Evolutionary conservation across 2,797 vertebrate genomes (phyloP), one percentile per base, ranked within the genome.

Genomic region (Peromyscus eremicus): DNA sequence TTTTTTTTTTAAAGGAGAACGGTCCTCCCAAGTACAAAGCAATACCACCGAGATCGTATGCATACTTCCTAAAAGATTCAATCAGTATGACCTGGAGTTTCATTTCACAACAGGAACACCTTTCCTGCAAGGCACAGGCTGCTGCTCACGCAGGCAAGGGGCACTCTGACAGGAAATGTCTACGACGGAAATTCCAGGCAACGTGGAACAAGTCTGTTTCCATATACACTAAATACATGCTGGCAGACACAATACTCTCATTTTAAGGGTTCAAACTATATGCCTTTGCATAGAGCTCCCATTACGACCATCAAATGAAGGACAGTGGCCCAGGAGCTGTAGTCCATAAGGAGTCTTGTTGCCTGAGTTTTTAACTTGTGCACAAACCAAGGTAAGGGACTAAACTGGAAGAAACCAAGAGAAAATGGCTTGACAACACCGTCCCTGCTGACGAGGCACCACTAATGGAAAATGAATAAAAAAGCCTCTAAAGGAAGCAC

Each of bases 401-500:
- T n/a, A 91, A 80, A 60, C 40, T 62, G 76, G 80, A 85, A 93
- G 71, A 83, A 73, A 55, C 21, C 19, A 37, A 17, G 71, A 93
- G 90, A 80, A 92, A 87, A 87, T 19, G 43, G 73, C 9, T 80
- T 80, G 27, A 10, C 68, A n/a, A 37, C 40, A 34, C 32, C 79
- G 46, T 60, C 60, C 25, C 66, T 81, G n/a, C 17, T 75, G 57
- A 89, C 29, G 27, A 95, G 75, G 37, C 40, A 14, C 23, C 37
- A 91, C 25, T 84, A 55, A 77, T 68, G 89, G 89, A 62, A 90
- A 77, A 55, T 73, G 57, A 94, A 73, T 27, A 70, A 79, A 8
- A 55, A 46, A 40, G 87, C 89, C 79, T 95, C 85, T 43, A 73
- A 79, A 94, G 71, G 52, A 88, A 79, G 93, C 32, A 92, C 55